Percentiles rank a stretch among this genome's conserved stretches.
phyloP scores from a whole-genome alignment of 2,113 vertebrate species.

The Polypterus bichir region DNA sequence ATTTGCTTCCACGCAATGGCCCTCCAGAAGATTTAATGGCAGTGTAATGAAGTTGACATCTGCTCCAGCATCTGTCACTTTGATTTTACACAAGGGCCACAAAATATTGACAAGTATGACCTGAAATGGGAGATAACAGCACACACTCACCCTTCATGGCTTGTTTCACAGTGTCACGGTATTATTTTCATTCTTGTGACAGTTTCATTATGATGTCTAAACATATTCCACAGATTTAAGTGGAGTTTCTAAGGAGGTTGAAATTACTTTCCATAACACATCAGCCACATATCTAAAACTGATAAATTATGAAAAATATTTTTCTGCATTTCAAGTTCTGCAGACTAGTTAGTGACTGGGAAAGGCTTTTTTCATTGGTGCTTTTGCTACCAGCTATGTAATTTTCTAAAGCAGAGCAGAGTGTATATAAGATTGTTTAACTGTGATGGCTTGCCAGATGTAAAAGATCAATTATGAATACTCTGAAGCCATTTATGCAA shows the following conservation, averaged over 20 bases:
- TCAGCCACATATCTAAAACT: constrained; percentile 12
- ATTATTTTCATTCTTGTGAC: constrained; percentile 27
- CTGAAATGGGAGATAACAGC: constrained; percentile 9
- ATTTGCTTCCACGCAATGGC: constrained; percentile 19
- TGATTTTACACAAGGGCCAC: constrained; percentile 21
- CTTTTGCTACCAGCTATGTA: no score
- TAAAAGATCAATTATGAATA: no score
- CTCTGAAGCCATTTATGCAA: no score
- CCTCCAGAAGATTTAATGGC: constrained; percentile 26
- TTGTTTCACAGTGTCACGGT: constrained; percentile 20
- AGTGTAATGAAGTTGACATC: constrained; percentile 24
- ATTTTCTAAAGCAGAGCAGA: no score
- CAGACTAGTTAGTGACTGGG: constrained; percentile 13
- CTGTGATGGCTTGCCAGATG: no score
- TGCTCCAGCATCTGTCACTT: constrained; percentile 23
- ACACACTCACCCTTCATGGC: constrained; percentile 20
- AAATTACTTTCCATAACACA: constrained; percentile 17
- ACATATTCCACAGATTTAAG: constrained; percentile 7
- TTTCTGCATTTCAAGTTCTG: constrained; percentile 18
- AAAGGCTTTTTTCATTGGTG: no score
- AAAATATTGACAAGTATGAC: constrained; percentile 7
- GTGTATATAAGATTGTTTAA: no score
- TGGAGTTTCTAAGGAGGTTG: constrained; percentile 19
- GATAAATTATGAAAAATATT: constrained; percentile 20
- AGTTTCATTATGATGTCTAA: constrained; percentile 19